Percentiles rank a stretch among this genome's conserved stretches.
These are phyloP conservation scores for Sarcophaga caerulescens DNA, from an alignment of 2,888 invertebrate genomes.

Conservation along the genomic window DNA sequence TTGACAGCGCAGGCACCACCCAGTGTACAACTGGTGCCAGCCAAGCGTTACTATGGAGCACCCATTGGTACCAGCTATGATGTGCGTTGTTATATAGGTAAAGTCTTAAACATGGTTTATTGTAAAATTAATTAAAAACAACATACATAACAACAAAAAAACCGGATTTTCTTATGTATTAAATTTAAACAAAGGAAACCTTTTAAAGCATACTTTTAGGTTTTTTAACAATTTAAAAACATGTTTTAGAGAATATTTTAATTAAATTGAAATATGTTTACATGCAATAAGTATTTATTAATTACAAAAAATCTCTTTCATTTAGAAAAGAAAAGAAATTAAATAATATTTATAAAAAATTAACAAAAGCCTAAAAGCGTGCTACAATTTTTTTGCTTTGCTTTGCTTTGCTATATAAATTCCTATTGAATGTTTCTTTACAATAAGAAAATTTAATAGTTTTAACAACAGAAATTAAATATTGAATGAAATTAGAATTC, in stretches of 20 bases:
- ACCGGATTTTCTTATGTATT: background rate
- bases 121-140: background rate
- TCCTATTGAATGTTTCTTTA: background rate
- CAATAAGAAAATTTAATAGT: too few species aligned
- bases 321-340: too few species aligned
- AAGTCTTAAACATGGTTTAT: slow-evolving; percentile 74
- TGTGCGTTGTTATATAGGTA: slow-evolving; percentile 92
- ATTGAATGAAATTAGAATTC: background rate
- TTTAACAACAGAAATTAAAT: background rate
- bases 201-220: background rate
- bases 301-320: too few species aligned
- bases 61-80: slow-evolving; percentile 96
- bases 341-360: too few species aligned
- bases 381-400: too few species aligned
- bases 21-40: slow-evolving; percentile 93
- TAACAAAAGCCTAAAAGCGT: too few species aligned
- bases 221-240: background rate
- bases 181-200: background rate
- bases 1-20: slow-evolving; percentile 92
- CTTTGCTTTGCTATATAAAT: background rate
- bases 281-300: too few species aligned
- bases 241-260: background rate
- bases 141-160: background rate
- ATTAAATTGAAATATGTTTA: too few species aligned
- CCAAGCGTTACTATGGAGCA: slow-evolving; percentile 94